phyloP scores from a whole-genome alignment of 2,888 invertebrate species.

The Dugesia japonica region DNA sequence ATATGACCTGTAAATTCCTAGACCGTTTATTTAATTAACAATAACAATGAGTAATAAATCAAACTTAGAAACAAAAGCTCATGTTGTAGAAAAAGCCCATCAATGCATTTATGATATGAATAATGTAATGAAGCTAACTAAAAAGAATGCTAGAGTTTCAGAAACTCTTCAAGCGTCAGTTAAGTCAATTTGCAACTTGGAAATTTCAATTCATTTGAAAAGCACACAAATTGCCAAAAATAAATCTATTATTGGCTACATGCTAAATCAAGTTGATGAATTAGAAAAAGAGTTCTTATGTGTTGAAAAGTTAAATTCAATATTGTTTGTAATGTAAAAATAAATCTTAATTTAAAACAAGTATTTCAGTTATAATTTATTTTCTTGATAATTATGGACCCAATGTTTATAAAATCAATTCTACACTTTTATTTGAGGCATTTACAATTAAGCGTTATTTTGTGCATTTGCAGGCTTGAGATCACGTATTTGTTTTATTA shows the following conservation, averaged over 20 bases:
- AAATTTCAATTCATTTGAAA: neutral
- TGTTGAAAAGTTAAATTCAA: neutral
- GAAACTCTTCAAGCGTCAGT: neutral
- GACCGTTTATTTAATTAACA: no score
- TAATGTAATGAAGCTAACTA: neutral
- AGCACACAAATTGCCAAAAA: neutral
- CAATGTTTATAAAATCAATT: constrained; percentile 3
- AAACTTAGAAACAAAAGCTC: constrained; percentile 10
- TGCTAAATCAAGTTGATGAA: neutral
- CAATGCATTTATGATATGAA: neutral
- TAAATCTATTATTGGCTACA: neutral
- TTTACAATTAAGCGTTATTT: constrained; percentile 16
- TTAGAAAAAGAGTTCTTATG: neutral
- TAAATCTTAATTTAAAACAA: neutral
- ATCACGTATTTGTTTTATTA: constrained; percentile 99
- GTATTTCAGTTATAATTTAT: neutral
- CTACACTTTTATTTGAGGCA: constrained; percentile 6
- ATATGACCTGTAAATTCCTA: no score
- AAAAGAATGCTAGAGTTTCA: neutral
- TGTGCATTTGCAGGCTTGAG: constrained; percentile 57
- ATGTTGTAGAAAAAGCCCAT: neutral
- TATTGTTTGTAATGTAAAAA: neutral
- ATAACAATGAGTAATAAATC: neutral
- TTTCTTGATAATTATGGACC: constrained; percentile 4
- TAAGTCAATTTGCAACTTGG: neutral